Evolutionary conservation across 2,113 vertebrate species (phyloP).

Genomic region (Tachuris rubrigastra): DNA sequence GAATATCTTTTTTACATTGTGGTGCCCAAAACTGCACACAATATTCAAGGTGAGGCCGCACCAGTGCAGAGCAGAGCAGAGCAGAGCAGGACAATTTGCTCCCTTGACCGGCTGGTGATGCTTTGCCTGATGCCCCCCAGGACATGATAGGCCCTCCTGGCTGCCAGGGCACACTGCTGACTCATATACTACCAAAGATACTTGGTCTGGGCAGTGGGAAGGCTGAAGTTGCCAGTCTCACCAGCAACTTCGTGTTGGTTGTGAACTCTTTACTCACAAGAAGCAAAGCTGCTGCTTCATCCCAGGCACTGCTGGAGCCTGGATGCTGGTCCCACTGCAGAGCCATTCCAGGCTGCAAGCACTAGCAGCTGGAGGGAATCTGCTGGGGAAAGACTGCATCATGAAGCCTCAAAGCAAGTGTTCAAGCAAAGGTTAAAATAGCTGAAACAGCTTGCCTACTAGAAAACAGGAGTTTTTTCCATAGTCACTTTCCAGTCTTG

Average conservation of each 20-base stretch:
- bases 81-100: background rate
- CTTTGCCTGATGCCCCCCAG: background rate
- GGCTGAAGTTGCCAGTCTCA: background rate
- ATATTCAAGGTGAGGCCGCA: background rate
- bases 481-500: background rate
- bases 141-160: background rate
- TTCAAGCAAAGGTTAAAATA: constrained; percentile 7
- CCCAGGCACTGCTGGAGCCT: accelerated
- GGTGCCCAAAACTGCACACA: background rate
- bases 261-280: accelerated
- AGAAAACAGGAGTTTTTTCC: background rate
- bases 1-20: background rate
- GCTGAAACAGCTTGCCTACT: background rate
- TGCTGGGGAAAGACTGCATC: background rate
- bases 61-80: background rate
- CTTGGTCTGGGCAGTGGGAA: accelerated
- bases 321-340: background rate
- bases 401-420: background rate
- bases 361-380: background rate
- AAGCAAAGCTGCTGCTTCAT: background rate
- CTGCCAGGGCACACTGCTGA: background rate
- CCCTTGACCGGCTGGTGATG: background rate
- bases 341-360: background rate
- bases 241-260: too few species aligned
- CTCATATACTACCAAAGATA: background rate